These are phyloP conservation scores for Cecidostiba fungosa DNA, from an alignment of 2,888 invertebrate genomes.

Conservation along the genomic window DNA sequence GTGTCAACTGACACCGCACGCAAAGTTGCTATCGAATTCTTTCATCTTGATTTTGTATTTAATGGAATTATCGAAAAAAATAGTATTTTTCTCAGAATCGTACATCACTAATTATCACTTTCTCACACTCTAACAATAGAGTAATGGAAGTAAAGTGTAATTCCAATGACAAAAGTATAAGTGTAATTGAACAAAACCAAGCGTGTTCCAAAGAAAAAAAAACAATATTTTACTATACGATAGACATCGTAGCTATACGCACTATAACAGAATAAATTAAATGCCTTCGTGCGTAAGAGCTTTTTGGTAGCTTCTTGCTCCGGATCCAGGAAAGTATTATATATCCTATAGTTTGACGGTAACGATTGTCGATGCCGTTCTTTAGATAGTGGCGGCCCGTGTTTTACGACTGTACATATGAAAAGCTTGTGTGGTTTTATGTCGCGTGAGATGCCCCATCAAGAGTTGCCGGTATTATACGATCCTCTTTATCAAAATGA, in stretches of 20 bases:
- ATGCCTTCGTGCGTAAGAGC: not conserved
- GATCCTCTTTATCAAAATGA: slow-evolving; percentile 35
- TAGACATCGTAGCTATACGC: not conserved
- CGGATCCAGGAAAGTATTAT: not conserved
- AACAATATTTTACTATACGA: not conserved
- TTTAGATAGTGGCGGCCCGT: not conserved
- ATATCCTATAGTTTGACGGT: not conserved
- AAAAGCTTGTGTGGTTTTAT: slow-evolving; percentile 9
- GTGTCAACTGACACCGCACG: too few relatives aligned
- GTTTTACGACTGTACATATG: slow-evolving; percentile 1
- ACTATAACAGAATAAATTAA: not conserved
- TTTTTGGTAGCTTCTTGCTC: not conserved
- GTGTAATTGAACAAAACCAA: too few relatives aligned
- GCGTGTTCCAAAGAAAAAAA: too few relatives aligned
- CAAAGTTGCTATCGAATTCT: too few relatives aligned
- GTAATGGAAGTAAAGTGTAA: too few relatives aligned
- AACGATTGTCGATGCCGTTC: slow-evolving; percentile 6
- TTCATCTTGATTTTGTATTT: too few relatives aligned
- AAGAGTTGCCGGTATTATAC: slow-evolving; percentile 26
- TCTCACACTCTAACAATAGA: too few relatives aligned
- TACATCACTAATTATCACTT: too few relatives aligned
- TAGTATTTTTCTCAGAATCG: too few relatives aligned
- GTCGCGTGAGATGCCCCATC: slow-evolving; percentile 26
- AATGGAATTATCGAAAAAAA: too few relatives aligned
- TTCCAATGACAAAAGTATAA: too few relatives aligned